These are phyloP conservation scores for Microctonus hyperodae DNA, from an alignment of 2,888 invertebrate species.

Conservation along the genomic window DNA sequence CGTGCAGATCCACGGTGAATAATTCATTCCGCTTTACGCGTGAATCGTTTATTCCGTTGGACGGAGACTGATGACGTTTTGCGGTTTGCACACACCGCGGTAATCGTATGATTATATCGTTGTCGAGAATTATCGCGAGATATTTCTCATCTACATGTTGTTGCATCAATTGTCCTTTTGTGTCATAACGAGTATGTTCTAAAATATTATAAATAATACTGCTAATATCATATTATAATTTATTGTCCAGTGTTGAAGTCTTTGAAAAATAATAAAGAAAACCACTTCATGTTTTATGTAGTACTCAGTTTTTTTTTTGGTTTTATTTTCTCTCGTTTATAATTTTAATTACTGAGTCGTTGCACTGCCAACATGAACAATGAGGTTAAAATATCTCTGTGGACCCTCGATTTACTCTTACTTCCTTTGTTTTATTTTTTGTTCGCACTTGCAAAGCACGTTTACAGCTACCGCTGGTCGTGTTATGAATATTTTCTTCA, in stretches of 20 bases:
- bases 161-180: background rate
- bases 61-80: constrained; percentile 39
- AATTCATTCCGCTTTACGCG: constrained; percentile 45
- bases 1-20: constrained; percentile 40
- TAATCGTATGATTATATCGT: constrained; percentile 38
- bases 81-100: constrained; percentile 25
- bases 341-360: constrained; percentile 19
- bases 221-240: constrained; percentile 13
- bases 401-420: constrained; percentile 1
- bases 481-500: constrained; percentile 36
- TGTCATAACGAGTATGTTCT: background rate
- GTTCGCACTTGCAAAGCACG: constrained; percentile 11
- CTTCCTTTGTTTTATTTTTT: background rate
- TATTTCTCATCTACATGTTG: constrained; percentile 36
- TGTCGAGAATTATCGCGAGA: constrained; percentile 35
- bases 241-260: background rate
- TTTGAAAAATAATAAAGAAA: constrained; percentile 15
- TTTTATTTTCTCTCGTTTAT: constrained; percentile 10
- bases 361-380: constrained; percentile 7
- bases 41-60: constrained; percentile 43
- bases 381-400: constrained; percentile 3
- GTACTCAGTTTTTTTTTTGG: background rate
- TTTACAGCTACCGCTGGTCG: constrained; percentile 1
- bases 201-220: background rate
- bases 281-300: background rate